Conservation (phyloP, 2,888 invertebrate genomes). For the Cancer borealis region DNA sequence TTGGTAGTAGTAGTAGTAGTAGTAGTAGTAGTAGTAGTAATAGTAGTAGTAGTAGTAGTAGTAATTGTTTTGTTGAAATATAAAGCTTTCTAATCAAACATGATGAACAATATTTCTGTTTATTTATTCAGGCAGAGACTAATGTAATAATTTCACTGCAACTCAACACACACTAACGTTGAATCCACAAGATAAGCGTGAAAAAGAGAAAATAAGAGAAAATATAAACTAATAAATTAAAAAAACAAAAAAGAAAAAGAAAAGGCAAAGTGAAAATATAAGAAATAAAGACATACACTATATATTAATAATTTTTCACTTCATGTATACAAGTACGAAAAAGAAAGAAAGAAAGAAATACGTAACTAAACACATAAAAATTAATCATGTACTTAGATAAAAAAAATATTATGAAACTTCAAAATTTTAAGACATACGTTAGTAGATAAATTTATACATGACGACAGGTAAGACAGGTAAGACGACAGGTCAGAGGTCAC, state of each 20-base stretch:
- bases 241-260: no score
- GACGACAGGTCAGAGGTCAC: no score
- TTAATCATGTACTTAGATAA: no score
- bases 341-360: not conserved
- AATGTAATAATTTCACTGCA: not conserved
- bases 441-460: no score
- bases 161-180: not conserved
- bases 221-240: not conserved
- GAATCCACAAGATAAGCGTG: not conserved
- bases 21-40: conserved; percentile 16
- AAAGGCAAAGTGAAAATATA: no score
- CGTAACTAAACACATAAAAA: no score
- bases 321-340: not conserved
- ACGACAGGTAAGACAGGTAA: no score
- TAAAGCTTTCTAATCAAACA: not conserved
- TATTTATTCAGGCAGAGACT: not conserved
- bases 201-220: not conserved
- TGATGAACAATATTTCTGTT: not conserved
- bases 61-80: not conserved
- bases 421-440: no score
- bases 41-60: conserved; percentile 25
- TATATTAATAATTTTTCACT: not conserved
- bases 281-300: no score
- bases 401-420: no score
- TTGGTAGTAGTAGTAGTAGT: not conserved